Base-by-base conservation (phyloP, 2,113 vertebrate species). In the Chaetura pelagica region DNA sequence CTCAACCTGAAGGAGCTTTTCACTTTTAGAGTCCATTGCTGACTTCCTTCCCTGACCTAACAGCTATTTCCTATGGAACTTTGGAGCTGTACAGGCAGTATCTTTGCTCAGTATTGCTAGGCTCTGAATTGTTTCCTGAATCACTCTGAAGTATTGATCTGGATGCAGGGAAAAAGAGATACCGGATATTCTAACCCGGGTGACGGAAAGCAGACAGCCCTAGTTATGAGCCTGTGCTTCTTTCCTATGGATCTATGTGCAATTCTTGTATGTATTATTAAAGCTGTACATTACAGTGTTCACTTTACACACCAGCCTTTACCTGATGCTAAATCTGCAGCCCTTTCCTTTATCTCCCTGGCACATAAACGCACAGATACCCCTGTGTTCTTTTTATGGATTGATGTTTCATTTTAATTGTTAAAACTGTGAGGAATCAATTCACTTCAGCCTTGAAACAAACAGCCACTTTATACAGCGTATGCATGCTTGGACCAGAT, bases 231-330 rank as follows among this genome's bases (percentile, higher is more conserved):
- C 93, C 96, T 82, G 72, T 94, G 91, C 96, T 96, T 96, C 91
- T 95, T 95, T 96, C 79, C 91, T 97, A 89, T 87, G 98, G 98
- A 98, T 98, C 96, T 95, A 98, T 97, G 99, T 99, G 99, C 99
- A 99, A 99, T 99, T 96, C 97, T 97, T 97, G 80, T 98, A 96
- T 98, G 96, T 98, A 96, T 96, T 98, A 96, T 97, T 97, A 91
- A 96, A 98, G 97, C 97, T 98, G 97, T 98, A 98, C 93, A 94
- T 97, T 97, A 97, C 96, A 98, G 97, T 98, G 96, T 98, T 98
- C 98, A 97, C 97, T 95, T 98, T 98, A 96, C 97, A 96, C 89
- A 94, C 91, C 90, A 96, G 94, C 96, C 96, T 97, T 97, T 94
- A 97, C 82, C 87, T 38, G 40, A 97, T 94, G 94, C 96, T 91